Evolutionary conservation across 2,113 vertebrate species (phyloP).

Genomic region (Ellobius talpinus): DNA sequence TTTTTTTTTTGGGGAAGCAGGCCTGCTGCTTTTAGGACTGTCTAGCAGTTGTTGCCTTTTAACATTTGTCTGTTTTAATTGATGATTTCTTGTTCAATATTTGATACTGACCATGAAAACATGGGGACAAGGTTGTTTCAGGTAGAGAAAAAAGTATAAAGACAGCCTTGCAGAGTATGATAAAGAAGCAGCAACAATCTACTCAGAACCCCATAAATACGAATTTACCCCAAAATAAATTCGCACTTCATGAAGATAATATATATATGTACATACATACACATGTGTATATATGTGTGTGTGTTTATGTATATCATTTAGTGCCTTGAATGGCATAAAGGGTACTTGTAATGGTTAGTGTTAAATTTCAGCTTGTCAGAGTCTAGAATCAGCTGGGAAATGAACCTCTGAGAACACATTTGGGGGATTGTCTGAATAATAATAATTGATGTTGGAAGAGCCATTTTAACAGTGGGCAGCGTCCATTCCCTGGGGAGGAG

Average conservation of each 20-base stretch:
- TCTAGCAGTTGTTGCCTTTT: slow-evolving; percentile 25
- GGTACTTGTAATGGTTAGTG: background rate
- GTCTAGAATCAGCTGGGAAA: background rate
- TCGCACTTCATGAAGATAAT: background rate
- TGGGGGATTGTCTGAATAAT: background rate
- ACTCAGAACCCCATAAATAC: background rate
- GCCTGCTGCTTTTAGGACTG: background rate
- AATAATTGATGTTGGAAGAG: too few relatives aligned
- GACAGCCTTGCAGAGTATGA: background rate
- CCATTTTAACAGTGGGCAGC: background rate
- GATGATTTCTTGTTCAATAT: slow-evolving; percentile 52
- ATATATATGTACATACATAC: too few relatives aligned
- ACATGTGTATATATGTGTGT: too few relatives aligned
- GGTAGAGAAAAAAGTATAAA: background rate
- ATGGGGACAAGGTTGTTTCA: background rate
- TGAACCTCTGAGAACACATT: background rate
- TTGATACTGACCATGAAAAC: slow-evolving; percentile 50
- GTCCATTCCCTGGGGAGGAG: too few relatives aligned
- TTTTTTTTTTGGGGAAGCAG: background rate
- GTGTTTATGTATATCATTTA: too few relatives aligned
- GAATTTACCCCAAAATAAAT: slow-evolving; percentile 19
- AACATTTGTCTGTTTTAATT: slow-evolving; percentile 51
- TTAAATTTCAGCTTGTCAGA: background rate
- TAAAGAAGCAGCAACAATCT: background rate
- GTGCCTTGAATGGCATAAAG: too few relatives aligned